Percentiles rank a stretch among this genome's conserved stretches.
Evolutionary conservation across 2,888 invertebrate genomes (phyloP).

Genomic region (Drosophila demipolita): DNA sequence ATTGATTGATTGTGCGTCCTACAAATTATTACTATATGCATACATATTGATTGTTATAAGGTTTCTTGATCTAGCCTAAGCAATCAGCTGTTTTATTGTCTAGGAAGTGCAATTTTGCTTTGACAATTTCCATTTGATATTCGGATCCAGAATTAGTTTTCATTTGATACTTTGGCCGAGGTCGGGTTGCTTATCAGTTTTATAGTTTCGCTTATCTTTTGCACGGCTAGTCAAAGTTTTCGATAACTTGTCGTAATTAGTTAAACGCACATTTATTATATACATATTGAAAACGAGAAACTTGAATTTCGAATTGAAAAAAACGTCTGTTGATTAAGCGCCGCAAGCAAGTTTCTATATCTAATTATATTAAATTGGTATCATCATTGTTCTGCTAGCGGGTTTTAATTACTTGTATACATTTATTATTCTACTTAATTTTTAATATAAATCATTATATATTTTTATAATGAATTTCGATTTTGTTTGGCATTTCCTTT

Average conservation of each 20-base stretch:
- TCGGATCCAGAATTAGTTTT: constrained; percentile 3
- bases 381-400: constrained; percentile 3
- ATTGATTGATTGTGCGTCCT: constrained; percentile 36
- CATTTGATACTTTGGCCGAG: constrained; percentile 45
- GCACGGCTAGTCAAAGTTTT: constrained; percentile 1
- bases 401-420: background rate
- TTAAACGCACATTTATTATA: constrained; percentile 22
- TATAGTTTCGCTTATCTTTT: constrained; percentile 34
- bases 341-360: constrained; percentile 29
- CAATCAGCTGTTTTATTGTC: constrained; percentile 25
- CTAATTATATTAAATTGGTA: constrained; percentile 9
- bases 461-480: background rate
- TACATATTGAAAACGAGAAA: constrained; percentile 11
- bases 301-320: constrained; percentile 20
- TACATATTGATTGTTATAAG: constrained; percentile 45
- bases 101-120: constrained; percentile 11
- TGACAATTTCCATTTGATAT: constrained; percentile 18
- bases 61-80: constrained; percentile 62
- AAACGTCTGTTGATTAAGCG: constrained; percentile 21
- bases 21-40: background rate
- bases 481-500: constrained; percentile 36
- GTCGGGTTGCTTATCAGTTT: constrained; percentile 41
- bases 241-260: constrained; percentile 35
- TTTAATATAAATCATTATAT: background rate
- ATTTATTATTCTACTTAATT: background rate